These are phyloP conservation scores for Brachylomia viminalis DNA, from an alignment of 2,888 invertebrate species.

Conservation along the genomic window DNA sequence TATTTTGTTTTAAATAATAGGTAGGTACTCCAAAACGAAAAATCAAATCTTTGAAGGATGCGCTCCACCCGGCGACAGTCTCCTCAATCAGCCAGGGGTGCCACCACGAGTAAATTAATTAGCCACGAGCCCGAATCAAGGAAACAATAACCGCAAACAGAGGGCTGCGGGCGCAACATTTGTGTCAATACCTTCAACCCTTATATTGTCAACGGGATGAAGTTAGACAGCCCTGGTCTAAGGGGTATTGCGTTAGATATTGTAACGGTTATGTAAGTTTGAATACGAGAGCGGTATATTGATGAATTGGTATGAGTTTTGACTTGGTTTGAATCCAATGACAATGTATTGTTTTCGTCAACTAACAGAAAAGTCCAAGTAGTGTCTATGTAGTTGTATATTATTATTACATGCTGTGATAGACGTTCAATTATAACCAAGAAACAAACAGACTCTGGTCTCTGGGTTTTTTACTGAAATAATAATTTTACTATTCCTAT, in stretches of 20 bases:
- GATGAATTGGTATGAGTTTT: slow-evolving; percentile 28
- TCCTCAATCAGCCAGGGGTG: slow-evolving; percentile 64
- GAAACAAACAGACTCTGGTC: background rate
- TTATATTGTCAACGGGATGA: slow-evolving; percentile 79
- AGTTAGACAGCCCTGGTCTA: slow-evolving; percentile 74
- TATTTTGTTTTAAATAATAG: background rate
- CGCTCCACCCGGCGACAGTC: slow-evolving; percentile 41
- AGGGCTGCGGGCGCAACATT: slow-evolving; percentile 82
- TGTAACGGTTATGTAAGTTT: slow-evolving; percentile 66
- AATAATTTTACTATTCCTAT: no score
- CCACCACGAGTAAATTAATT: slow-evolving; percentile 84
- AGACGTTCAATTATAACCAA: background rate
- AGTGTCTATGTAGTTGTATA: background rate
- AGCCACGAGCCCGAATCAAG: slow-evolving; percentile 83
- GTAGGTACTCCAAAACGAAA: slow-evolving; percentile 17
- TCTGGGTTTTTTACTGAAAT: background rate
- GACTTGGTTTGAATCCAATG: slow-evolving; percentile 2
- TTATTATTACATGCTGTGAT: background rate
- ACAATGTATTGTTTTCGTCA: background rate
- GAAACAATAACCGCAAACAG: slow-evolving; percentile 89
- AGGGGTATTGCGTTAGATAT: slow-evolving; percentile 70
- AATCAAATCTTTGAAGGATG: slow-evolving; percentile 20
- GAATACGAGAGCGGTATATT: slow-evolving; percentile 27
- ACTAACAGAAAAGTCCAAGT: background rate
- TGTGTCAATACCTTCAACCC: slow-evolving; percentile 85